These are phyloP conservation scores for Sphyrna mokarran DNA, from an alignment of 2,113 vertebrate genomes.

Conservation along the genomic window DNA sequence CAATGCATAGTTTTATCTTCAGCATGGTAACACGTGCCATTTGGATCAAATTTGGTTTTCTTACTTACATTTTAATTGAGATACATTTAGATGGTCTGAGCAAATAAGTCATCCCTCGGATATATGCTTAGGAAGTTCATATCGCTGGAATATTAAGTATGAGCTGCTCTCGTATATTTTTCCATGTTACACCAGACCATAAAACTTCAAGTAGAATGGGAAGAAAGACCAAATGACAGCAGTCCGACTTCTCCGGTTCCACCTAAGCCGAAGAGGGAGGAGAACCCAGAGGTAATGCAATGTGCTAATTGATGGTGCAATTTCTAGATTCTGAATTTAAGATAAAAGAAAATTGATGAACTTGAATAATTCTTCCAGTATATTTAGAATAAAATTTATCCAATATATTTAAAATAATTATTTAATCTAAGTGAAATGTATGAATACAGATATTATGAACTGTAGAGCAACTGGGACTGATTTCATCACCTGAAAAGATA, in stretches of 20 bases:
- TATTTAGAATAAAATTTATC: not conserved
- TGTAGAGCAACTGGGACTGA: not conserved
- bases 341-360: not conserved
- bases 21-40: not conserved
- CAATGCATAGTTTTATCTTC: not conserved
- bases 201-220: constrained; percentile 74
- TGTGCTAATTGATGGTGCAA: not conserved
- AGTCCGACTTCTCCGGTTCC: constrained; percentile 65
- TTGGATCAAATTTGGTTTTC: not conserved
- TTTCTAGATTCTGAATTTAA: not conserved
- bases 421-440: not conserved
- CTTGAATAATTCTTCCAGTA: not conserved
- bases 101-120: not conserved
- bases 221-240: constrained; percentile 69
- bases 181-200: constrained; percentile 56
- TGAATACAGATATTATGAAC: not conserved
- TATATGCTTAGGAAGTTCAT: not conserved
- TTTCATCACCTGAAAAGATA: not conserved
- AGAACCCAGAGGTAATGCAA: constrained; percentile 81
- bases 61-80: not conserved
- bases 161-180: not conserved
- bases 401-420: not conserved
- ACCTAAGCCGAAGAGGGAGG: constrained; percentile 84
- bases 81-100: not conserved
- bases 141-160: not conserved